Percentiles rank a stretch among this genome's conserved stretches.
Conservation (phyloP, 1,140 invertebrate species). For the Diorhabda carinulata region DNA sequence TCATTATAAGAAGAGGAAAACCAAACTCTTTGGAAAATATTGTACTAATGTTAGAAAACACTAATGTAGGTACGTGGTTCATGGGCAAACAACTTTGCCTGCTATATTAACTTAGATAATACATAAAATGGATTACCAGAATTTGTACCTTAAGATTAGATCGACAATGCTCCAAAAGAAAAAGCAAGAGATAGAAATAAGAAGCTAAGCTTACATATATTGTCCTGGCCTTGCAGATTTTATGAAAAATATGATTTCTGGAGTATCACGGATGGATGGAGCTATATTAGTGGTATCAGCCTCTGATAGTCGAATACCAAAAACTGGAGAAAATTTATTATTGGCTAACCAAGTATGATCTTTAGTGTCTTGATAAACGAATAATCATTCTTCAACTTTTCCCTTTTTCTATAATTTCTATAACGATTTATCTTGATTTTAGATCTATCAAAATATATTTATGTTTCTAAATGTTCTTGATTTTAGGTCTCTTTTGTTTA, state of each 20-base stretch:
- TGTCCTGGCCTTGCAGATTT: slow-evolving; percentile 93
- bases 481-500: too few species aligned
- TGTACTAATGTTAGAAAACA: slow-evolving; percentile 31
- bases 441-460: too few species aligned
- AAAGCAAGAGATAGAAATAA: slow-evolving; percentile 72
- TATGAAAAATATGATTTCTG: slow-evolving; percentile 94
- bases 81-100: slow-evolving; percentile 96
- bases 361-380: too few species aligned
- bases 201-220: slow-evolving; percentile 93
- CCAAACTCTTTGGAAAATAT: background rate
- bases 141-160: slow-evolving; percentile 83
- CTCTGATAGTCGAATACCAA: slow-evolving; percentile 93
- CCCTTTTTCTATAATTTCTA: too few species aligned
- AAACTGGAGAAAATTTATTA: slow-evolving; percentile 80
- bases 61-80: slow-evolving; percentile 94
- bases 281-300: slow-evolving; percentile 91
- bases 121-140: slow-evolving; percentile 67
- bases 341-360: slow-evolving; percentile 81
- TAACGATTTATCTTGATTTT: too few species aligned
- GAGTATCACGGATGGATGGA: slow-evolving; percentile 95
- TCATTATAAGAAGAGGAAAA: too few species aligned
- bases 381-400: too few species aligned
- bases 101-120: slow-evolving; percentile 92
- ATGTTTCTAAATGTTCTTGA: too few species aligned
- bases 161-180: slow-evolving; percentile 94